Base-by-base conservation (phyloP, 2,888 invertebrate genomes). In the Branchipolynoe longqiensis region DNA sequence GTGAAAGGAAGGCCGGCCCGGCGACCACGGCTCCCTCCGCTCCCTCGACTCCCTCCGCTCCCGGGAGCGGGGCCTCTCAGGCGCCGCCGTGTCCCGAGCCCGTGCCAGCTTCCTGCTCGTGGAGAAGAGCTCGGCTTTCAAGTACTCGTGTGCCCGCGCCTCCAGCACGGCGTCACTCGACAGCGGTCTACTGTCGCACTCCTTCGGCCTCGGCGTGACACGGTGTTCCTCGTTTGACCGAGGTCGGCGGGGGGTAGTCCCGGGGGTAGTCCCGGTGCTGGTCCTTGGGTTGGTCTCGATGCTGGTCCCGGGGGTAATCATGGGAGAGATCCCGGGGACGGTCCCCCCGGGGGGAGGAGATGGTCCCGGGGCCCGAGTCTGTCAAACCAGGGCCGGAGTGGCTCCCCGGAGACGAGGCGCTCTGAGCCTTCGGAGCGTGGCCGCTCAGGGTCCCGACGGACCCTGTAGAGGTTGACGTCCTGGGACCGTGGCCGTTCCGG, bases 211-310 rank as follows among this genome's bases (percentile, higher is more conserved):
- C 28, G 78, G 78, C 0, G n/a, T n/a, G n/a, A n/a, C n/a, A n/a
- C n/a, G n/a, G n/a, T n/a, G n/a, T 78, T 78, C 69, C 38, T 69
- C 69, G 38, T 69, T 69, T 36, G 69, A 69, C 14, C 69, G 69
- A 38, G 69, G 69, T 38, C 69, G 33, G n/a, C n/a, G n/a, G n/a
- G n/a, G n/a, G n/a, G n/a, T n/a, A n/a, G n/a, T n/a, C n/a, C n/a
- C n/a, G n/a, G n/a, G n/a, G n/a, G n/a, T n/a, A n/a, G n/a, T n/a
- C n/a, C n/a, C n/a, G n/a, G n/a, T n/a, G n/a, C n/a, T n/a, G n/a
- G n/a, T n/a, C n/a, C n/a, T n/a, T n/a, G n/a, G n/a, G n/a, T n/a
- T n/a, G n/a, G n/a, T n/a, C n/a, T n/a, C n/a, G n/a, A n/a, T n/a
- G n/a, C n/a, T n/a, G n/a, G n/a, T n/a, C n/a, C n/a, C n/a, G n/a